Evolutionary conservation across 2,113 vertebrate species (phyloP), one percentile per base, ranked within the genome.

Genomic region (Mola mola): DNA sequence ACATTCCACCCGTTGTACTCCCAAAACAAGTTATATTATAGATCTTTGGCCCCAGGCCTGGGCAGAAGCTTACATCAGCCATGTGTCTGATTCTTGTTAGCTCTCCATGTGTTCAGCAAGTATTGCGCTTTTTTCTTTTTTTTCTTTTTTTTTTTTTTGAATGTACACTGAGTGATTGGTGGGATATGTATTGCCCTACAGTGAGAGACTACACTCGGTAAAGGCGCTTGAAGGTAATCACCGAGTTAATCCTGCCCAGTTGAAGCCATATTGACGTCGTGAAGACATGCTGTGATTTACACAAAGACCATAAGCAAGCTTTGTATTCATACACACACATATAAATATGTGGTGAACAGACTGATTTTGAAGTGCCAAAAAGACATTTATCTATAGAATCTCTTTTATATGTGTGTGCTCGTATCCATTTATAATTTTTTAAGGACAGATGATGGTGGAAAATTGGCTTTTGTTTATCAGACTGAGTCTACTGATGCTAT

Each of bases 201-300:
- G 78, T 79, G 82, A 78, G 72, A 68, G 61, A 65, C 78, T 86
- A 66, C 49, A 37, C 71, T 79, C 68, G 70, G 66, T 76, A 74
- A 75, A 84, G 70, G 46, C 26, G 47, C 63, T 67, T 13, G 25
- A 44, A 58, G 16, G 74, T 83, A 81, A 81, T 84, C 79, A 43
- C 46, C 1, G 61, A 73, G 79, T 75, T 86, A 86, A 88, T 88
- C 82, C 79, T 64, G 22, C 53, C 70, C 77, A 12, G 8, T 43
- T 79, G 74, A 79, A 86, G 79, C 60, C 8, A 58, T 81, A 84
- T 82, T 77, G 82, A 86, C 67, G 62, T 72, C n/a, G n/a, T n/a
- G 66, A 66, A 77, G 71, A 52, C 78, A n/a, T 28, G 37, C 71
- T 72, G 72, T 59, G 78, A 86, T 80, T 83, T 82, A 68, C 78